Base-by-base conservation (phyloP, 2,888 invertebrate species). In the Drosophila imparisetae region DNA sequence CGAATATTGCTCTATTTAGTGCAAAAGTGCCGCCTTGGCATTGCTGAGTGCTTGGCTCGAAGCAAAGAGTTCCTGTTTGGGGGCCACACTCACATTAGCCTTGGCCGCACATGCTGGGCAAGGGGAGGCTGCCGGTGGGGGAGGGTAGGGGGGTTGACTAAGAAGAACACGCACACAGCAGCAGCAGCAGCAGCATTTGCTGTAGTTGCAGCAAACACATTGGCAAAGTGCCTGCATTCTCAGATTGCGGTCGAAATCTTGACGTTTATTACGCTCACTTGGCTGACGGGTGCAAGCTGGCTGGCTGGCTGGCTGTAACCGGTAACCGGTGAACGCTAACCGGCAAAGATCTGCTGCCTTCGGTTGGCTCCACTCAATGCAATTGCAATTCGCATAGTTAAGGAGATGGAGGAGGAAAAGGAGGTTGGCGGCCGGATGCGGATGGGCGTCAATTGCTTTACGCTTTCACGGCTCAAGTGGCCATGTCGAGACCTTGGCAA, bases 231-330 rank as follows among this genome's bases (percentile, higher is more conserved):
- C 57, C 68, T 57, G 13, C 30, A 40, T 58, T 34, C 57, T 42
- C 66, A 36, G 68, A 40, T 62, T 75, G 69, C 66, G 83, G 75
- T 78, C 78, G 66, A 72, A 83, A 75, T 83, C 83, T 80, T 88
- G 78, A 71, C 86, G 78, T 84, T 84, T 84, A 84, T 84, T 88
- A 75, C 88, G 83, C 83, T 80, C 80, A 80, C 73, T 78, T 88
- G 83, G 80, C 72, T 67, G 73, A 66, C 59, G 55, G 71, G 50
- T 55, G 58, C 67, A 49, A 4, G 29, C 63, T 34, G 34, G 6
- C 13, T 38, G 4, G 18, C 38, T 18, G 38, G 18, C 2, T 40
- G 21, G 45, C 24, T 24, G 45, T 34, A 27, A 48, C 24, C 30
- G 38, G 53, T 27, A n/a, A 32, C 45, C 42, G 21, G 21, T 30